Conservation (phyloP, 1,140 invertebrate species). For the Papilio glaucus region DNA sequence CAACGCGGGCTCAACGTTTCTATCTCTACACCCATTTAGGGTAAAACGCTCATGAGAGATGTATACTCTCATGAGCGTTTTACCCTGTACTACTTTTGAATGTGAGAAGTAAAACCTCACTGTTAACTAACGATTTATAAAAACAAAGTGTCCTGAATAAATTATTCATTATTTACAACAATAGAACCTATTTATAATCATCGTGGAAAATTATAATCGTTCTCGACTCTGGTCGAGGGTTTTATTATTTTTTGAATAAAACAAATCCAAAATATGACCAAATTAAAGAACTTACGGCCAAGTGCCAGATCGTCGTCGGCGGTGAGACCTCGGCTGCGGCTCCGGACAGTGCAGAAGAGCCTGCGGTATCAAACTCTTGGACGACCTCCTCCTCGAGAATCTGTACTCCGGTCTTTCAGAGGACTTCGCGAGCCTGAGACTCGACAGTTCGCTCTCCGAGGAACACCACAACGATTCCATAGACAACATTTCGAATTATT, state of each 20-base stretch:
- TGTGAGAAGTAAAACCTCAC: not conserved
- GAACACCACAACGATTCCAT: conserved; percentile 84
- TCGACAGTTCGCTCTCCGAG: conserved; percentile 72
- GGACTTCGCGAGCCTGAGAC: conserved; percentile 62
- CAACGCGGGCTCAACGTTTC: not conserved
- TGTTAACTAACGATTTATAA: not conserved
- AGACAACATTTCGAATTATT: conserved; percentile 60
- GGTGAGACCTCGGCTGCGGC: conserved; percentile 57
- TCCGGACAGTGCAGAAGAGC: conserved; percentile 66
- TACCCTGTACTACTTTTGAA: not conserved
- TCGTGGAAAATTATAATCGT: not conserved
- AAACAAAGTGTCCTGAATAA: not conserved
- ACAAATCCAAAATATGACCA: not conserved
- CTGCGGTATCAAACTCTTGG: conserved; percentile 71
- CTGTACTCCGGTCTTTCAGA: conserved; percentile 81
- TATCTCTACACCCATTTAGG: not conserved
- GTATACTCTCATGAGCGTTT: too few species aligned
- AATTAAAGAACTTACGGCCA: conserved; percentile 84
- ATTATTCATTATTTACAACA: conserved; percentile 1
- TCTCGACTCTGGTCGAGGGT: not conserved
- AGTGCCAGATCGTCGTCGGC: conserved; percentile 84
- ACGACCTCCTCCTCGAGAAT: conserved; percentile 71
- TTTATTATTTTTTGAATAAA: not conserved
- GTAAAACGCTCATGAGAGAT: not conserved
- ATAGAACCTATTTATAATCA: not conserved